A percentile compares a stretch with the other conserved stretches of the same genome.
These are phyloP conservation scores for Delichon dasypus DNA, from an alignment of 2,797 vertebrate species.

Conservation along the genomic window DNA sequence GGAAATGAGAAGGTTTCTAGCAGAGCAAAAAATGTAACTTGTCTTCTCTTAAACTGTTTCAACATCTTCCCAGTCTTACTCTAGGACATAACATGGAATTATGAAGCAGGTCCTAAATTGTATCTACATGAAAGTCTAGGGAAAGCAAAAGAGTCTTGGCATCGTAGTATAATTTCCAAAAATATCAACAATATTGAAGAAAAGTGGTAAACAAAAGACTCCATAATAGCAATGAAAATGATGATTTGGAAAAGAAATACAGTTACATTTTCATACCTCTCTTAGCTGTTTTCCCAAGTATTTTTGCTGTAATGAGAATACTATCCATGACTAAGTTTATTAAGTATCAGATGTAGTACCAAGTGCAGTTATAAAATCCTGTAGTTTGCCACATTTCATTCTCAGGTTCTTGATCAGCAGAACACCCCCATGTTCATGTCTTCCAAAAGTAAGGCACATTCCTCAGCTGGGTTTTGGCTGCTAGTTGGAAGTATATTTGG, in stretches of 20 bases:
- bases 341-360: neutral
- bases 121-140: neutral
- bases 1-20: neutral
- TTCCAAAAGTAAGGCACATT: neutral
- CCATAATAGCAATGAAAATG: neutral
- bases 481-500: neutral
- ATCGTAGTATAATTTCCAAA: neutral
- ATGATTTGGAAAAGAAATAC: neutral
- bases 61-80: neutral
- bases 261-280: neutral
- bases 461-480: neutral
- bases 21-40: neutral
- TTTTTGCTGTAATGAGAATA: neutral
- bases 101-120: neutral
- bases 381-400: neutral
- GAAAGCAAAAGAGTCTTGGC: neutral
- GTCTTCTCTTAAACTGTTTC: neutral
- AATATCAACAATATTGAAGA: neutral
- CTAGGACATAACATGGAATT: neutral
- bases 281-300: neutral
- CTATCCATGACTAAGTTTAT: neutral
- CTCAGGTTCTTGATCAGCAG: neutral
- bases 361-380: neutral
- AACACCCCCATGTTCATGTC: neutral
- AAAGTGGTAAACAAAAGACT: neutral